A percentile compares a stretch with the other conserved stretches of the same genome.
These are phyloP conservation scores for Zosterops lateralis DNA, from an alignment of 2,113 vertebrate genomes.

Conservation along the genomic window DNA sequence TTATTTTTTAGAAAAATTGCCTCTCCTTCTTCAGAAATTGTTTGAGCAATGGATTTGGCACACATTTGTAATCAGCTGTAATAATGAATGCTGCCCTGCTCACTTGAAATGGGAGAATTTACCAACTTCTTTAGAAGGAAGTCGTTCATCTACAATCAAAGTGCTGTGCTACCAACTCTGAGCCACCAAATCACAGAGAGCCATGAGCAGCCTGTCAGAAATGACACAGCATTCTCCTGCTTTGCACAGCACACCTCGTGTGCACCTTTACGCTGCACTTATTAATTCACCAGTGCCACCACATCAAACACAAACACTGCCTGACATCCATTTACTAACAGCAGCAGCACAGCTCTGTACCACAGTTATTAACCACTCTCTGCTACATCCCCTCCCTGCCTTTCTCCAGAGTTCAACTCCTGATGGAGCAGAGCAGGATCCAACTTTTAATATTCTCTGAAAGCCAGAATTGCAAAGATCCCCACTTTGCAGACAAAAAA, in stretches of 20 bases:
- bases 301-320: constrained; percentile 13
- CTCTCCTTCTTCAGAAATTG: constrained; percentile 44
- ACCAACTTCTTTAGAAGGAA: constrained; percentile 53
- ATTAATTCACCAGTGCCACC: background rate
- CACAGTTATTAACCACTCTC: background rate
- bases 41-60: constrained; percentile 44
- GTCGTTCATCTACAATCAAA: constrained; percentile 38
- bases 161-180: background rate
- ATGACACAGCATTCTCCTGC: constrained; percentile 40
- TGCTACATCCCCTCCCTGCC: background rate
- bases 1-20: constrained; percentile 55
- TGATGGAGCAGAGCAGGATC: background rate
- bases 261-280: constrained; percentile 5
- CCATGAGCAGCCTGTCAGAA: constrained; percentile 16
- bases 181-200: background rate
- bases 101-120: constrained; percentile 58
- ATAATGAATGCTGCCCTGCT: constrained; percentile 37
- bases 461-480: background rate
- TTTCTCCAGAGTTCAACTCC: background rate
- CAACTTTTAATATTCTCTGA: background rate
- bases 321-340: constrained; percentile 12
- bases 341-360: background rate
- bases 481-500: background rate
- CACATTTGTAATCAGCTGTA: constrained; percentile 49
- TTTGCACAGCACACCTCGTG: background rate